Evolutionary conservation across 2,797 vertebrate genomes (phyloP), one percentile per base, ranked within the genome.

Genomic region (Hippoglossus hippoglossus): DNA sequence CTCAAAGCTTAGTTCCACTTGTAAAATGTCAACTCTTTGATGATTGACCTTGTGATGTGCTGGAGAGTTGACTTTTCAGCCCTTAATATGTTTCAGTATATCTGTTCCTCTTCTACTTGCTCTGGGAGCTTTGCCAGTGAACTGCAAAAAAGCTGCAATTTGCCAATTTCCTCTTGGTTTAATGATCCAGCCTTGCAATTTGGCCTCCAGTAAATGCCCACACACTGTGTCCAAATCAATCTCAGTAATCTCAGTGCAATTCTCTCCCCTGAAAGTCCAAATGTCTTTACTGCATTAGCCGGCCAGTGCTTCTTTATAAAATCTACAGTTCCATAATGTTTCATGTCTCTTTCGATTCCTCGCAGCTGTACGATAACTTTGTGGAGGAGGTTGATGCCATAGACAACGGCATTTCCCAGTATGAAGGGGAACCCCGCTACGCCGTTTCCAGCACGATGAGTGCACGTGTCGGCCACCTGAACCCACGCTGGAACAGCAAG

Each of bases 381-480:
- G 94, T 99, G 87, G 96, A 99, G 86, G 98, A 98, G 82, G 94
- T 99, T 16, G 98, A 99, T 0, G 98, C 96, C 0, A 83, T 98
- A 1, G 98, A 99, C 93, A 99, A 99, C 0, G 98, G 98, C 12
- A 96, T 99, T 68, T 94, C 95, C 0, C 97, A 96, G 90, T 95
- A 39, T 22, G 96, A 96, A 0, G 96, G 96, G 5, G 94, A 96
- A 77, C 92, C 94, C 7, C 95, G 95, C 57, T 99, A 98, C 7
- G 73, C 92, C 0, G 51, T 98, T 67, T 95, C 92, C 83, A 95
- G 94, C 63, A 96, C 86, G 6, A 93, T 99, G 81, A 98, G 98
- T 1, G 79, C 96, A 74, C 95, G 98, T 5, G 96, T 99, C 1
- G 68, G 91, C 12, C 87, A 94, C 80, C 95, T 99, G 49, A 99